phyloP scores from a whole-genome alignment of 2,113 vertebrate species.

The Polyodon spathula region DNA sequence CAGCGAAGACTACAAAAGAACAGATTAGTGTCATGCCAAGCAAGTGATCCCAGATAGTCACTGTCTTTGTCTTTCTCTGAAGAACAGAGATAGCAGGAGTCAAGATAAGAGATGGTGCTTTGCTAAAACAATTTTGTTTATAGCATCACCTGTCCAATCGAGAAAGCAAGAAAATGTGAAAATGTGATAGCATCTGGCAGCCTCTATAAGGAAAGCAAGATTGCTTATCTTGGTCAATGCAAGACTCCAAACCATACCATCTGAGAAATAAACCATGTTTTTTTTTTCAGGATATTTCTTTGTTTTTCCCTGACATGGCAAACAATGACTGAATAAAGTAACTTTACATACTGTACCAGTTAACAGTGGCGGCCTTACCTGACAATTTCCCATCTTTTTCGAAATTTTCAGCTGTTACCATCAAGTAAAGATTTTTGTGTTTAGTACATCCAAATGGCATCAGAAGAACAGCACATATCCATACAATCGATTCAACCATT shows the following conservation, averaged over 20 bases:
- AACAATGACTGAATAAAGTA: background rate
- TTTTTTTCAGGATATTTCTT: background rate
- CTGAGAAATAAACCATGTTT: conserved; percentile 26
- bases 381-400: no score
- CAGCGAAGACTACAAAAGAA: conserved; percentile 17
- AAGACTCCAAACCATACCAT: conserved; percentile 30
- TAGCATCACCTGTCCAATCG: conserved; percentile 17
- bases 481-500: no score
- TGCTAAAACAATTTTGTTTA: conserved; percentile 30
- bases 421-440: no score
- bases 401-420: no score
- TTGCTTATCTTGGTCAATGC: conserved; percentile 34
- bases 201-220: conserved; percentile 31
- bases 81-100: conserved; percentile 35
- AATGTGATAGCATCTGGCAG: conserved; percentile 46
- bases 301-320: background rate
- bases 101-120: conserved; percentile 30
- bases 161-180: conserved; percentile 22
- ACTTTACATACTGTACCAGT: no score
- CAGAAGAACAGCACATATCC: no score
- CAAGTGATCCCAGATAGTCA: conserved; percentile 38
- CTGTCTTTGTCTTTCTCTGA: conserved; percentile 48
- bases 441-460: no score
- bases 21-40: conserved; percentile 30
- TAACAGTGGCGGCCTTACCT: no score